Conservation (phyloP, 2,113 vertebrate genomes). For the Kobus ellipsiprymnus region DNA sequence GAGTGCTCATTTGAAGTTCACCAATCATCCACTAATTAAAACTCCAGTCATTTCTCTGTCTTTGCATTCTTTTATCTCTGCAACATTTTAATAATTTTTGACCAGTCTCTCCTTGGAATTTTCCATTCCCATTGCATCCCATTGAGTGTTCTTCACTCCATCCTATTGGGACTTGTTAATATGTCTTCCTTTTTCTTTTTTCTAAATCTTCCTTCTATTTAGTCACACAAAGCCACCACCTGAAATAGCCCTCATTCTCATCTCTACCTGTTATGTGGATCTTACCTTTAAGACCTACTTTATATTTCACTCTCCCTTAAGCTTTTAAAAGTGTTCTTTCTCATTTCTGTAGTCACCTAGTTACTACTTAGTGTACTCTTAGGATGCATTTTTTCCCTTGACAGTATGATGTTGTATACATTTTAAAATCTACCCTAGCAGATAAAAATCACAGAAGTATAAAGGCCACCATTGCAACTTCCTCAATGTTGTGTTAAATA, state of each 20-base stretch:
- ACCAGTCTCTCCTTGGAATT: constrained; percentile 13
- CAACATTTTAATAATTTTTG: background rate
- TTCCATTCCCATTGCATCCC: background rate
- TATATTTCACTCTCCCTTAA: background rate
- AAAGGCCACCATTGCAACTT: background rate
- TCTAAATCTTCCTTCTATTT: background rate
- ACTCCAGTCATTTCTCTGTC: background rate
- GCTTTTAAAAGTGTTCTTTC: background rate
- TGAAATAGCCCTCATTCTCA: background rate
- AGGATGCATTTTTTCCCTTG: background rate
- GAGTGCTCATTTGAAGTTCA: background rate
- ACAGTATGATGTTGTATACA: background rate
- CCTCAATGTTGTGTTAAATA: background rate
- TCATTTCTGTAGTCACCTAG: background rate
- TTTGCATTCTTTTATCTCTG: background rate
- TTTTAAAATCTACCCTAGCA: background rate
- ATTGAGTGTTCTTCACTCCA: background rate
- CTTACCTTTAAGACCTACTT: background rate
- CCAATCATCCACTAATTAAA: background rate
- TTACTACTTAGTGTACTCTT: background rate
- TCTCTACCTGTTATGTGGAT: background rate
- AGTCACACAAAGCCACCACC: background rate
- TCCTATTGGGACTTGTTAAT: background rate
- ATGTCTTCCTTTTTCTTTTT: background rate
- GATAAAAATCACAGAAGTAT: background rate